Evolutionary conservation across 2,888 invertebrate species (phyloP), one percentile per base, ranked within the genome.

Genomic region (Ecdyonurus torrentis): DNA sequence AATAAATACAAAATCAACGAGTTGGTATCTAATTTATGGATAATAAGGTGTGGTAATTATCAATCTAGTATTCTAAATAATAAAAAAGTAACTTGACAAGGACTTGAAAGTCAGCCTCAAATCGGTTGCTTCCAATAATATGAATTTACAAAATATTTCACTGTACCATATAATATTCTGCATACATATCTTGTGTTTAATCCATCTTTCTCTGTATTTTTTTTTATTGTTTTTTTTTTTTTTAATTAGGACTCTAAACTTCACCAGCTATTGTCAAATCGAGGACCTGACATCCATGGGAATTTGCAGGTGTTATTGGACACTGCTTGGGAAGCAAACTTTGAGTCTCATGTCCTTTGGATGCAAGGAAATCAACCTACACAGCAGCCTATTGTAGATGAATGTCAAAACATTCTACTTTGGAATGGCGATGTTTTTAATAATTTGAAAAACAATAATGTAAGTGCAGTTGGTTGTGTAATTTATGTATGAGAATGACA

Each of bases 401-500:
- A 75, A 10, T 72, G 78, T 52, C 77, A 79, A 23, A 85, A 87
- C 66, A 72, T 86, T 62, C 77, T 96, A 63, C 73, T 93, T 23
- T 93, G 88, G 79, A 96, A 96, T 78, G 96, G 95, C 25, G 95
- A 97, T 75, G 81, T 92, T 67, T 95, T 87, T 76, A 82, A 77
- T n/a, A n/a, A n/a, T n/a, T n/a, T n/a, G n/a, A n/a, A n/a, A n/a
- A n/a, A n/a, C n/a, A n/a, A n/a, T n/a, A n/a, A n/a, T n/a, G n/a
- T n/a, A n/a, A 20, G 2, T 15, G 20, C 15, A 19, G 7, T 58
- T 7, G 15, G n/a, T 58, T 15, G 18, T 58, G 19, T 20, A 2
- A 22, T 23, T 18, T 24, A 23, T 19, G 18, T 59, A 7, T 1
- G 20, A 55, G 22, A 20, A 55, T 55, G 23, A 2, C 22, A 58